Conservation (phyloP, 2,113 vertebrate genomes). For the Podarcis raffonei region DNA sequence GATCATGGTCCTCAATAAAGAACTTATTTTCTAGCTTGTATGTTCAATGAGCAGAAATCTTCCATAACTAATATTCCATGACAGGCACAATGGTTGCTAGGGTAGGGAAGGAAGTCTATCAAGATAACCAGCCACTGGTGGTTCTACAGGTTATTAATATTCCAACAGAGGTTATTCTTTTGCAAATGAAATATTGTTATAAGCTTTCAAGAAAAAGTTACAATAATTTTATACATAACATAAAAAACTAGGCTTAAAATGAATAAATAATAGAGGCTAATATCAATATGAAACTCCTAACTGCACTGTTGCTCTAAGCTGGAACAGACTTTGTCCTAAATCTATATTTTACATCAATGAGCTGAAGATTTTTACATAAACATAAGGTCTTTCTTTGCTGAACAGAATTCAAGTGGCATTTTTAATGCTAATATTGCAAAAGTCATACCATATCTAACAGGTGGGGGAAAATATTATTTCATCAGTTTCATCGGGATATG, state of each 20-base stretch:
- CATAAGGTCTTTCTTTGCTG: neutral
- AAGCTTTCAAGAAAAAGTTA: neutral
- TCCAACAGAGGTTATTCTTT: neutral
- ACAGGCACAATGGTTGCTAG: neutral
- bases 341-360: neutral
- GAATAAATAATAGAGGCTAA: neutral
- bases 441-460: neutral
- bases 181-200: constrained; percentile 12
- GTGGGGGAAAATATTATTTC: neutral
- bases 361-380: neutral
- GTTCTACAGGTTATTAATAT: neutral
- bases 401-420: neutral
- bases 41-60: neutral
- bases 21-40: neutral
- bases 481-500: neutral
- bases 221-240: neutral
- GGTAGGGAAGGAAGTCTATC: neutral
- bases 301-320: neutral
- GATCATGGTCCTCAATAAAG: neutral
- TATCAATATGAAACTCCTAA: neutral
- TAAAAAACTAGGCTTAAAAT: neutral
- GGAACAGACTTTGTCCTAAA: neutral
- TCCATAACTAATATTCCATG: neutral
- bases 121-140: neutral
- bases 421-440: neutral